Percentiles rank a stretch among this genome's conserved stretches.
phyloP scores from a whole-genome alignment of 37 sponge, comb jelly and placozoan genomes.

The Cliona cf. orientalis region DNA sequence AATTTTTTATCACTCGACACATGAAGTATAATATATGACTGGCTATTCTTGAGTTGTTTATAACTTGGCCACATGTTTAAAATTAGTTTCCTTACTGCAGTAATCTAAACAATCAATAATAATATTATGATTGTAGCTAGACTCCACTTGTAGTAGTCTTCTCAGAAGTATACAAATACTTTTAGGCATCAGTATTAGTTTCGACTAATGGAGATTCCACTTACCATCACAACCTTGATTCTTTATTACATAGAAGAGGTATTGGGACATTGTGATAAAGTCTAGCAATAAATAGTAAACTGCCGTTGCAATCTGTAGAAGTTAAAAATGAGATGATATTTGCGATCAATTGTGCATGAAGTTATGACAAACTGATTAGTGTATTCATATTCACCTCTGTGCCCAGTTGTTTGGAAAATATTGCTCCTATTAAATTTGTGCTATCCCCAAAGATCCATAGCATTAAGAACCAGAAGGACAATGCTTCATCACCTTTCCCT shows the following conservation, averaged over 20 bases:
- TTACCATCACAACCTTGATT: conserved; percentile 40
- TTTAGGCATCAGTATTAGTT: too few species aligned
- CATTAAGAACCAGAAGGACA: conserved; percentile 69
- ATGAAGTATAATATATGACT: too few species aligned
- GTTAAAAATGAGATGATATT: too few species aligned
- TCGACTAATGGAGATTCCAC: too few species aligned
- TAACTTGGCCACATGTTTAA: too few species aligned
- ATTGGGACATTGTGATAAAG: conserved; percentile 35
- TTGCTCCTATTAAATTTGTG: conserved; percentile 64
- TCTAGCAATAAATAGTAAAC: conserved; percentile 69
- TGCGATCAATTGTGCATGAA: neutral
- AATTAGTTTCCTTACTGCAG: too few species aligned
- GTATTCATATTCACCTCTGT: too few species aligned
- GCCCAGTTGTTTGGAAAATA: conserved; percentile 60
- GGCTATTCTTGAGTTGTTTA: too few species aligned
- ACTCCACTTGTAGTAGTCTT: too few species aligned
- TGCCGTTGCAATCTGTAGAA: conserved; percentile 50
- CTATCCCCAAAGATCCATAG: conserved; percentile 57
- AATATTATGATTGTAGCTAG: too few species aligned
- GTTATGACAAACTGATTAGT: neutral
- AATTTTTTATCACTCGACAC: neutral
- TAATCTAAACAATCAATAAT: too few species aligned
- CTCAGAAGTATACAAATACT: too few species aligned
- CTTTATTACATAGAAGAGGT: conserved; percentile 24
- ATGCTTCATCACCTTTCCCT: conserved; percentile 51